Base-by-base conservation (phyloP, 2,797 vertebrate genomes). In the Cirrhinus molitorella region DNA sequence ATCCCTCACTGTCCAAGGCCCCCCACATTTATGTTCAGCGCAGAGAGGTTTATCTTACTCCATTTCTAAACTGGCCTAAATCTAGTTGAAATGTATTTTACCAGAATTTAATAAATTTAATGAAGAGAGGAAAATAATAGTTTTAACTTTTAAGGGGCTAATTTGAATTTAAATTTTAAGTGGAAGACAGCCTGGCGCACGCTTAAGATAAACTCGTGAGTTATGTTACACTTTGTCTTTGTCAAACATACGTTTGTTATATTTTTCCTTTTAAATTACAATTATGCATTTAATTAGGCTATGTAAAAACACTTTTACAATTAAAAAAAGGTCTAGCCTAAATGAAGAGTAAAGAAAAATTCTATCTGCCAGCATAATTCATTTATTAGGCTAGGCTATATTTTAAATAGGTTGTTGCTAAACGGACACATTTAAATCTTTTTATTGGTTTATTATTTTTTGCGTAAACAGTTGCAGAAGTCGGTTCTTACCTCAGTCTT, bases 1-100 rank as follows among this genome's bases (percentile, higher is more conserved):
- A 74, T 85, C 87, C 68, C 71, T 76, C 89, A 77, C 85, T 88
- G 89, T 90, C 90, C 89, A 57, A 88, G 86, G 84, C 76, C 75
- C 71, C 49, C 37, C 51, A 59, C 57, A 47, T 65, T 65, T 65
- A 65, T 47, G 19, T 21, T 59, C 16, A 73, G 10, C 31, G 37
- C 19, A 40, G 13, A 51, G 7, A 17, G 10, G 2, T 66, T 31
- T 75, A 9, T 66, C 25, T 5, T 11, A 2, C 9, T n/a, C 4
- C n/a, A 14, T 12, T 40, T 65, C 5, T 0, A 74, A 25, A 3
- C 14, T 63, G 11, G 9, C 6, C 49, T n/a, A 23, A 28, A 3
- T 23, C 13, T 37, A 14, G 6, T 14, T 63, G 1, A 78, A 47
- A 65, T 65, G 19, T 65, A 65, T 49, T 78, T 34, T 1, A 76